These are phyloP conservation scores for Eucidaris tribuloides DNA, from an alignment of 35 echinoderm and acorn worm species.

Conservation along the genomic window DNA sequence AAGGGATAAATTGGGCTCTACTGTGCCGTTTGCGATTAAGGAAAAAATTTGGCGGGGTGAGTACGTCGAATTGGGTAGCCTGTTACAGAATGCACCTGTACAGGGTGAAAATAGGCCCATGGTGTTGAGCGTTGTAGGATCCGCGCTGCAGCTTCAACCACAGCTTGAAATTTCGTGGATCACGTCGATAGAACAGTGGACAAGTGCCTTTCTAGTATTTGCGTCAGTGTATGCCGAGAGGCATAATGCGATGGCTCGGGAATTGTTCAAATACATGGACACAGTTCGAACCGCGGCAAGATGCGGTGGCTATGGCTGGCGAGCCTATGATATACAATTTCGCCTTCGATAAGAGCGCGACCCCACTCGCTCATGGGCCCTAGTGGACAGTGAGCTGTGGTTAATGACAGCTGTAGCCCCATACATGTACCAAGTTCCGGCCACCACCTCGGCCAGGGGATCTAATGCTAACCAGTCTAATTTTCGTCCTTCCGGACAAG, in stretches of 20 bases:
- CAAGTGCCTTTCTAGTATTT: not conserved
- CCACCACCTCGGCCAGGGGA: not conserved
- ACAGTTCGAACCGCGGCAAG: not conserved
- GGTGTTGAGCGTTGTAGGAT: too few species aligned
- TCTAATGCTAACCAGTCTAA: not conserved
- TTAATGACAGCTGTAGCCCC: not conserved
- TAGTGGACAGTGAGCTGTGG: slow-evolving; percentile 10
- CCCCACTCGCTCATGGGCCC: not conserved
- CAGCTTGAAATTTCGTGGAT: not conserved
- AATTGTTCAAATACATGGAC: slow-evolving; percentile 1
- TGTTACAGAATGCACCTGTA: too few species aligned
- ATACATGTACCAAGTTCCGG: too few species aligned
- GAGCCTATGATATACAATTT: slow-evolving; percentile 5
- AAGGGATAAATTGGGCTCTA: too few species aligned
- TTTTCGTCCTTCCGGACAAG: not conserved
- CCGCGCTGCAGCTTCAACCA: not conserved
- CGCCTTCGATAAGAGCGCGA: not conserved
- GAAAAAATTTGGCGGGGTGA: too few species aligned
- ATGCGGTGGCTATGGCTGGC: not conserved
- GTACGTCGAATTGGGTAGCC: too few species aligned
- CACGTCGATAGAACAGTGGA: not conserved
- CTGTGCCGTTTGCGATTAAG: too few species aligned
- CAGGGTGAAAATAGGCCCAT: too few species aligned
- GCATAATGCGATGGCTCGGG: not conserved
- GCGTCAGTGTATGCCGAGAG: not conserved